Evolutionary conservation across 1,140 invertebrate species (phyloP).

Genomic region (Cydia splendana): DNA sequence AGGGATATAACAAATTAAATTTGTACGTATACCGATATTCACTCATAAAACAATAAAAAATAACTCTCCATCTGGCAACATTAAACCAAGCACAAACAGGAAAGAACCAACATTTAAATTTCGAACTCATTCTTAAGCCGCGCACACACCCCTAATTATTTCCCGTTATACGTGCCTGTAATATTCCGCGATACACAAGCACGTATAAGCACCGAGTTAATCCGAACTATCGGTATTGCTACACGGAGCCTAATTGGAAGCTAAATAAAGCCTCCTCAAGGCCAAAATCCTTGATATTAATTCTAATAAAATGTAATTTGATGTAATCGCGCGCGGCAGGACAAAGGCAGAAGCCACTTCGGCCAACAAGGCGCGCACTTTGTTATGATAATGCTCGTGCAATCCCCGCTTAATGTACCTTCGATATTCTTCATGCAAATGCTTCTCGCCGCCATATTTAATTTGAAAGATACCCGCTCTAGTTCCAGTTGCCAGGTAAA

Average conservation of each 20-base stretch:
- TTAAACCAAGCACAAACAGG: background rate
- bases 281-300: slow-evolving; percentile 35
- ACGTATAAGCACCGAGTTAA: slow-evolving; percentile 19
- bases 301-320: slow-evolving; percentile 38
- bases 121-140: slow-evolving; percentile 9
- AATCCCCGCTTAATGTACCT: slow-evolving; percentile 33
- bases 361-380: slow-evolving; percentile 33
- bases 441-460: slow-evolving; percentile 35
- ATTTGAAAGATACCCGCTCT: slow-evolving; percentile 33
- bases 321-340: slow-evolving; percentile 34
- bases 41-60: background rate
- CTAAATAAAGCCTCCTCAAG: slow-evolving; percentile 12
- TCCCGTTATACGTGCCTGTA: slow-evolving; percentile 14
- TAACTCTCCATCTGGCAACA: background rate
- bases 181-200: slow-evolving; percentile 21
- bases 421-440: slow-evolving; percentile 38
- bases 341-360: slow-evolving; percentile 34
- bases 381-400: slow-evolving; percentile 35
- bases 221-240: slow-evolving; percentile 25
- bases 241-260: slow-evolving; percentile 14
- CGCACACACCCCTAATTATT: slow-evolving; percentile 26
- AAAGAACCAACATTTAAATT: background rate
- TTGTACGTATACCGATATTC: background rate
- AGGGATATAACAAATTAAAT: too few species aligned
- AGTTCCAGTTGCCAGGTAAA: slow-evolving; percentile 32